Evolutionary conservation across 2,113 vertebrate genomes (phyloP).

Genomic region (Paraplagusia blochii): DNA sequence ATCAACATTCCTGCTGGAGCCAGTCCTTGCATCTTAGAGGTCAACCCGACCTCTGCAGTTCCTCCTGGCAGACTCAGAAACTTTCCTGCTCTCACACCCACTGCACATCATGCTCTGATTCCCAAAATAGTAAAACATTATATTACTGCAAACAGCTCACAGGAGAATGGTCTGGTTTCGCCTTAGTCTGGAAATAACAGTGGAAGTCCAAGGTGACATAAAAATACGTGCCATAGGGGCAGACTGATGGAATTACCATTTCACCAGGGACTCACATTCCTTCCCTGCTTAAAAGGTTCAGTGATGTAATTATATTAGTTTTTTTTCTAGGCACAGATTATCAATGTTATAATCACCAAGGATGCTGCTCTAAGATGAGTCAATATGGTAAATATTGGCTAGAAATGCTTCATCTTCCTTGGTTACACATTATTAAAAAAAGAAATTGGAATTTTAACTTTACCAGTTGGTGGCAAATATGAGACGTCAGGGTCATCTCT

Average conservation of each 20-base stretch:
- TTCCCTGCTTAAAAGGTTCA: constrained; percentile 40
- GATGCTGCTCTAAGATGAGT: constrained; percentile 3
- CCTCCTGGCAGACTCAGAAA: constrained; percentile 44
- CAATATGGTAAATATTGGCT: too few species aligned
- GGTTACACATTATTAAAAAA: neutral
- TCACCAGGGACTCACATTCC: constrained; percentile 36
- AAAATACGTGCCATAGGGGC: constrained; percentile 36
- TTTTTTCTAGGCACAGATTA: constrained; percentile 53
- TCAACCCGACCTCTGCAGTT: constrained; percentile 45
- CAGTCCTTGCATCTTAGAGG: constrained; percentile 32
- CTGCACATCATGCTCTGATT: constrained; percentile 37
- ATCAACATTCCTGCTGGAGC: constrained; percentile 52
- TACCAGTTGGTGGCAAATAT: constrained; percentile 59
- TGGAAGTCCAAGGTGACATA: constrained; percentile 43
- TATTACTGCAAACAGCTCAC: constrained; percentile 50
- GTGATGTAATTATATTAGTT: constrained; percentile 49
- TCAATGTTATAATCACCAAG: constrained; percentile 29
- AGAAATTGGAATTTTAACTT: constrained; percentile 5
- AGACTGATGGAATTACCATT: constrained; percentile 57
- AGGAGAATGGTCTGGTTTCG: constrained; percentile 22
- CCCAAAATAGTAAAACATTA: constrained; percentile 56
- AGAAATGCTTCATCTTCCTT: too few species aligned
- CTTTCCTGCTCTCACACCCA: constrained; percentile 42
- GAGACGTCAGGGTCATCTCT: constrained; percentile 78
- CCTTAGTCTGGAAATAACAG: constrained; percentile 42